Conservation (phyloP, 1,140 invertebrate genomes). For the Drosophila biarmipes region DNA sequence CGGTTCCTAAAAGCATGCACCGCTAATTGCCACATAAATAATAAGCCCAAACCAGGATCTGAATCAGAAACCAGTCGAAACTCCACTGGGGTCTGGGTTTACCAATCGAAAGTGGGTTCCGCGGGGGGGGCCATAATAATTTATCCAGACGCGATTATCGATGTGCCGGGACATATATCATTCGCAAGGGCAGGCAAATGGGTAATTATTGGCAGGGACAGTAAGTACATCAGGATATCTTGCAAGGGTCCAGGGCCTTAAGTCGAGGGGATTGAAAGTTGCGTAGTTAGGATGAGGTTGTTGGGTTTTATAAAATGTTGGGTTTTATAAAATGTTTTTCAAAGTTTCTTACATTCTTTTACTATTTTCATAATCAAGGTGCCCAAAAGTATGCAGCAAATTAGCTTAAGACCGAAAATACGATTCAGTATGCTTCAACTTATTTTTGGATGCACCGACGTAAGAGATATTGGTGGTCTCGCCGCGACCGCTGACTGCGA, state of each 20-base stretch:
- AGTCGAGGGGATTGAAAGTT: neutral
- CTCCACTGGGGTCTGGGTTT: neutral
- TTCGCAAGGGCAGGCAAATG: neutral
- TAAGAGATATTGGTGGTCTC: too few species aligned
- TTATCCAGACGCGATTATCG: constrained; percentile 58
- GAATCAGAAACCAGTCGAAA: constrained; percentile 14
- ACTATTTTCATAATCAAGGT: too few species aligned
- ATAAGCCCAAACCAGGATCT: constrained; percentile 56
- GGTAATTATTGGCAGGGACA: constrained; percentile 27
- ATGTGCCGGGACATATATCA: constrained; percentile 41
- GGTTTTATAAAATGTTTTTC: neutral
- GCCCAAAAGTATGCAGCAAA: too few species aligned
- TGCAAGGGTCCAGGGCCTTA: neutral
- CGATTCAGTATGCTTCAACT: too few species aligned
- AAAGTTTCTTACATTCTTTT: too few species aligned
- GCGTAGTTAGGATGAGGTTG: too few species aligned
- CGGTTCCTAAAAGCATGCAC: constrained; percentile 65
- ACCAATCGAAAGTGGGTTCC: constrained; percentile 1
- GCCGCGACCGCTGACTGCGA: too few species aligned
- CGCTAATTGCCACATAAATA: constrained; percentile 79
- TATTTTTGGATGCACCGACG: too few species aligned
- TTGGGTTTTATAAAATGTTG: too few species aligned
- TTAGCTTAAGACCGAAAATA: too few species aligned
- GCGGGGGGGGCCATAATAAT: constrained; percentile 26
- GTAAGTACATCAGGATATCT: neutral